Base-by-base conservation (phyloP, 1,140 invertebrate species). In the Drosophila parabipectinata region DNA sequence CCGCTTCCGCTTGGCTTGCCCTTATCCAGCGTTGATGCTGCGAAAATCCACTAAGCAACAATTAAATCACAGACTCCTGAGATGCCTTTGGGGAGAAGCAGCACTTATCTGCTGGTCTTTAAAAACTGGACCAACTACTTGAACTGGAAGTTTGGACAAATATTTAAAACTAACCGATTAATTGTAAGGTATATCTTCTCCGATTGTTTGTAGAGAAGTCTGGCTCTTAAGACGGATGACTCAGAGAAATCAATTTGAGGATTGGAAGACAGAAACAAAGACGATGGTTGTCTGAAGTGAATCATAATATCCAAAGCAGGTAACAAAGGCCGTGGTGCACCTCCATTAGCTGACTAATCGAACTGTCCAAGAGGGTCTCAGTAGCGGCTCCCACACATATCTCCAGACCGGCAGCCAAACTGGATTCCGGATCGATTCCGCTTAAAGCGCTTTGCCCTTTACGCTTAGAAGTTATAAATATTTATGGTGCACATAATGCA, bases 381-480 rank as follows among this genome's bases (percentile, higher is more conserved):
- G 24, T 45, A 21, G 15, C 39, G 34, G 14, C 12, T 30, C 50
- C 48, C 41, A 44, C 41, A 18, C 15, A 44, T 34, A 41, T 14
- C 34, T 37, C 14, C 48, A 15, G 55, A 64, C 37, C 8, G 41
- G 41, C 41, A 44, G n/a, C 62, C 41, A 37, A 81, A 80, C 78
- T 75, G 79, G 62, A 72, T 66, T 44, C 55, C 41, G 48, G 72
- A 80, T 82, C 79, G 79, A 73, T 76, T 76, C 79, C 79, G 58
- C 61, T 79, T 77, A 50, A 66, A 72, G 53, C 54, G 58, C 67
- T 77, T 77, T 51, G 39, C 71, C 74, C 77, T 84, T 80, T 82
- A 71, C 75, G 81, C 81, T 84, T 84, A 85, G 77, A 84, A 85
- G 67, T 84, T 84, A 84, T 84, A 84, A 84, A 84, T 84, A 84